Percentiles rank a stretch among this genome's conserved stretches.
These are phyloP conservation scores for Hoplostethus atlanticus DNA, from an alignment of 2,797 vertebrate genomes.

Conservation along the genomic window DNA sequence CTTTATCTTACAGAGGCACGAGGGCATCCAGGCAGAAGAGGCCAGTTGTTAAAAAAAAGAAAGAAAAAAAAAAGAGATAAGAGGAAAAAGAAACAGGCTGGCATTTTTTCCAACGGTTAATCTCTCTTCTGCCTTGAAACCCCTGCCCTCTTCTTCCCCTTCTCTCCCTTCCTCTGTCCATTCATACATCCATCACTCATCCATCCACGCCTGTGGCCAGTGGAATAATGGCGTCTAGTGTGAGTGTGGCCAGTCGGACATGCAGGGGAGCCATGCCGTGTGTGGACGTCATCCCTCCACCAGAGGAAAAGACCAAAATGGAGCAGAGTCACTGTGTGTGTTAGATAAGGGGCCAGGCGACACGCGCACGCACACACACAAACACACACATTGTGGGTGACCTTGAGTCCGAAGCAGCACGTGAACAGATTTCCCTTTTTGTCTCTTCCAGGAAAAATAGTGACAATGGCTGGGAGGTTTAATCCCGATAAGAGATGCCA, in stretches of 20 bases:
- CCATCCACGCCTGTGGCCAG: conserved; percentile 11
- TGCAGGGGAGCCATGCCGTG: conserved; percentile 24
- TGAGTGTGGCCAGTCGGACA: conserved; percentile 10
- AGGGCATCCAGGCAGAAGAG: conserved; percentile 49
- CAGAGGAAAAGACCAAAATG: conserved; percentile 33
- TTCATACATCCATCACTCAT: conserved; percentile 43
- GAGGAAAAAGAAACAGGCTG: conserved; percentile 9
- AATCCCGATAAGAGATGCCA: conserved; percentile 43
- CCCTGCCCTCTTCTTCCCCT: conserved; percentile 11
- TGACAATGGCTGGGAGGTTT: conserved; percentile 37
- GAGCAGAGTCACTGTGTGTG: not conserved
- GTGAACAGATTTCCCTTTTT: conserved; percentile 46
- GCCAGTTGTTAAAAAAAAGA: conserved; percentile 31
- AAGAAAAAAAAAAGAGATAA: not conserved
- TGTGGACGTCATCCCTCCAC: conserved; percentile 32
- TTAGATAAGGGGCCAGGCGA: conserved; percentile 19
- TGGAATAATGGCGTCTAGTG: conserved; percentile 35
- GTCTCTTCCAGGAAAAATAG: conserved; percentile 37
- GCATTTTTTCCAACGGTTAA: conserved; percentile 33
- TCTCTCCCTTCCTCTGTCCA: conserved; percentile 18
- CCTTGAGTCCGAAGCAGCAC: conserved; percentile 50
- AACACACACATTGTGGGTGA: conserved; percentile 42
- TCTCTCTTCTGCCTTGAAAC: conserved; percentile 29
- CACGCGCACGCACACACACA: conserved; percentile 4
- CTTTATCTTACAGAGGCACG: conserved; percentile 4